Conservation (phyloP, 1,140 invertebrate genomes). For the Stenopsyche tienmushanensis region DNA sequence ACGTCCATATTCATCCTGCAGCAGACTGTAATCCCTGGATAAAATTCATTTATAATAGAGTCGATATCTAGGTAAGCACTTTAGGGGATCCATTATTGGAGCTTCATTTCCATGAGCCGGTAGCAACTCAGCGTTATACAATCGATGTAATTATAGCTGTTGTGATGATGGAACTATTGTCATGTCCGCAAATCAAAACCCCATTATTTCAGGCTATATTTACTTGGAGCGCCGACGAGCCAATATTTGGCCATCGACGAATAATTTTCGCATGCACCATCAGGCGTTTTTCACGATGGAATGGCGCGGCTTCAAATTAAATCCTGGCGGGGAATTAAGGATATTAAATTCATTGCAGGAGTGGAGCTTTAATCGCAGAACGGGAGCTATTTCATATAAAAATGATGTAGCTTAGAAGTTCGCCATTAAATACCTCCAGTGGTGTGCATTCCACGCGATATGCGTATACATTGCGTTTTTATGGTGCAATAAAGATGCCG, state of each 20-base stretch:
- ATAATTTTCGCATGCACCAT: no score
- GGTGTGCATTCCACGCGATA: neutral
- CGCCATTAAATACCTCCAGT: neutral
- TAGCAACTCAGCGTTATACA: no score
- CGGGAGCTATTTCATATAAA: conserved; percentile 5
- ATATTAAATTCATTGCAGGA: neutral
- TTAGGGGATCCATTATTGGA: no score
- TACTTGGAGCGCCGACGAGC: neutral
- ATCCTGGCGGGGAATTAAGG: neutral
- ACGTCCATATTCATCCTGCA: no score
- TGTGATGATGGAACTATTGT: no score
- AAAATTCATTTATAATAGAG: no score
- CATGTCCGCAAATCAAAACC: no score
- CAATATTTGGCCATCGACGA: no score
- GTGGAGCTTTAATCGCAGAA: neutral
- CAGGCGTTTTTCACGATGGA: neutral
- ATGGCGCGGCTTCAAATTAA: neutral
- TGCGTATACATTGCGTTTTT: conserved; percentile 23
- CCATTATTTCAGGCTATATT: neutral
- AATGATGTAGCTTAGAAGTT: conserved; percentile 10
- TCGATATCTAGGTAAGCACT: no score
- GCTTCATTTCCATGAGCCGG: no score
- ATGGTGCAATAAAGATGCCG: conserved; percentile 14
- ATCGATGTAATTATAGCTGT: no score
- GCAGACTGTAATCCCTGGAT: no score